Evolutionary conservation across 2,797 vertebrate genomes (phyloP).

Genomic region (Masticophis lateralis): DNA sequence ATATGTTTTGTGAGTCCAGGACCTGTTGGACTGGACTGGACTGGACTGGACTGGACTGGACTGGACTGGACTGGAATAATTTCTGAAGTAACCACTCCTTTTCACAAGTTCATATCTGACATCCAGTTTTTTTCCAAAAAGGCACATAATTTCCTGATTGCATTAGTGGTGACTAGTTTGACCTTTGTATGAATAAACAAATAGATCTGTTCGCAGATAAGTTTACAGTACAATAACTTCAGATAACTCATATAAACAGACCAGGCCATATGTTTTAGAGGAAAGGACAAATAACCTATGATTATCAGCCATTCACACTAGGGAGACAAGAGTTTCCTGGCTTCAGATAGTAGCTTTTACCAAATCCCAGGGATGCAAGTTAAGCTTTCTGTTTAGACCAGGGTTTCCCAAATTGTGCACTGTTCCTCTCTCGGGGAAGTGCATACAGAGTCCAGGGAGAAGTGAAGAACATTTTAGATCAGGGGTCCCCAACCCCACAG

Average conservation of each 20-base stretch:
- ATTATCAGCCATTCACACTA: neutral
- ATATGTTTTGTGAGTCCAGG: neutral
- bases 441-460: neutral
- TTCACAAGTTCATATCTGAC: neutral
- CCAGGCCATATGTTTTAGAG: neutral
- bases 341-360: neutral
- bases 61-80: neutral
- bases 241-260: neutral
- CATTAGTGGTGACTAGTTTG: neutral
- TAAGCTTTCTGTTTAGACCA: neutral
- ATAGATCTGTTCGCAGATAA: neutral
- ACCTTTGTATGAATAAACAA: neutral
- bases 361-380: neutral
- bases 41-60: neutral
- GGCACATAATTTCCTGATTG: neutral
- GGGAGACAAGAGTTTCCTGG: neutral
- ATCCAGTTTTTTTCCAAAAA: neutral
- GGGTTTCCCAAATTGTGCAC: neutral
- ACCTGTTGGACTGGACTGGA: neutral
- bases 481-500: neutral
- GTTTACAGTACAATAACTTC: neutral
- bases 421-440: neutral
- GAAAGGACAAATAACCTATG: neutral
- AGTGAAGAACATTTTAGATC: neutral
- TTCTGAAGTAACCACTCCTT: neutral